Base-by-base conservation (phyloP, 2,888 invertebrate species). In the Masnerella sp. region DNA sequence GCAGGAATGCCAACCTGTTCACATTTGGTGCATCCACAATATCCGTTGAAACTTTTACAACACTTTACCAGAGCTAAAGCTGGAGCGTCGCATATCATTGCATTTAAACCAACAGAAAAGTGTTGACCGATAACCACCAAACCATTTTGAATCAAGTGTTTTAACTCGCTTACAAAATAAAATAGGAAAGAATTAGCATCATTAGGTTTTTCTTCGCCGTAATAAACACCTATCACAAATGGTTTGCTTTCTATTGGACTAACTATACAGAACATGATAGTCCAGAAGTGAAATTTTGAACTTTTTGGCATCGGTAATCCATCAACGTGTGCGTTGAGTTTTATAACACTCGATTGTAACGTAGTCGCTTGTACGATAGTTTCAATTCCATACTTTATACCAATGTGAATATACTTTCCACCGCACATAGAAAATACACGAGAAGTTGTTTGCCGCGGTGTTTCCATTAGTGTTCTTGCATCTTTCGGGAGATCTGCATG, bases 61-160 rank as follows among this genome's bases (percentile, higher is more conserved):
- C 14, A 30, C 15, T 47, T 47, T 8, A 30, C 47, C 8, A 30
- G 30, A n/a, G 47, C 14, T 18, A 49, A 18, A 32, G 49, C 34
- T n/a, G 47, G 28, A 28, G 47, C 47, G 15, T 47, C 47, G 9
- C 47, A 47, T 5, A 47, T 47, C 14, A 47, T 28, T 1, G 47
- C 47, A 47, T 47, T 47, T 3, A 47, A 18, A 9, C 1, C 17
- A 18, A 40, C 9, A 18, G 17, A 17, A 18, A 40, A 40, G 5
- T 40, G 17, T 18, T 40, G 1, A 9, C 17, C 11, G 7, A 2
- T 8, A 8, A 20, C 25, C 8, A 11, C 1, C 7, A 47, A 15
- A 9, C 47, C 47, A 14, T 47, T 30, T 14, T 47, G 15, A 14
- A 30, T 28, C 15, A 47, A 18, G 15, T 47, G 30, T 17, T 47